Conservation (phyloP, 1,140 invertebrate species). For the Drosophila ohnishii region DNA sequence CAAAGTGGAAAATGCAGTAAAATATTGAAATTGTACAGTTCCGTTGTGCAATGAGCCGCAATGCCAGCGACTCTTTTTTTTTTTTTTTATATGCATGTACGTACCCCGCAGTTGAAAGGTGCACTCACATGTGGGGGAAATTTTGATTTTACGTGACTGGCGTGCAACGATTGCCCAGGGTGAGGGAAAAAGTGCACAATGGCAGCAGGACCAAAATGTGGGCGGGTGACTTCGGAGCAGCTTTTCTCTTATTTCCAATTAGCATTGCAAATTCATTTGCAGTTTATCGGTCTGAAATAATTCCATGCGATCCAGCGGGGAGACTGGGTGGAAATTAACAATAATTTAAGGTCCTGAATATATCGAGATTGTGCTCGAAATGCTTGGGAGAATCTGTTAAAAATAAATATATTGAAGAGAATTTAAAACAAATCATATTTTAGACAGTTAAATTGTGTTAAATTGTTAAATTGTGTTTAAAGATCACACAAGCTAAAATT, state of each 20-base stretch:
- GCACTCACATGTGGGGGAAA: conserved; percentile 40
- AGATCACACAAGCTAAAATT: too few species aligned
- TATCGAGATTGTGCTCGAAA: not conserved
- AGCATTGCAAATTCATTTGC: conserved; percentile 43
- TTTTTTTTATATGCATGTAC: conserved; percentile 4
- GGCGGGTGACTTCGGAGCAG: conserved; percentile 35
- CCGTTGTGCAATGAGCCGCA: conserved; percentile 66
- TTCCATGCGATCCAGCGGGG: conserved; percentile 1
- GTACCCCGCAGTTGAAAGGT: conserved; percentile 44
- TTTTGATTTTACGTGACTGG: conserved; percentile 72
- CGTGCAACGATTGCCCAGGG: conserved; percentile 37
- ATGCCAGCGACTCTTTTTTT: conserved; percentile 30
- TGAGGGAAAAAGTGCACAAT: conserved; percentile 2
- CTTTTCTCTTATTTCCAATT: conserved; percentile 46
- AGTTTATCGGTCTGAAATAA: conserved; percentile 34
- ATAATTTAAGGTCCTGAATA: conserved; percentile 14
- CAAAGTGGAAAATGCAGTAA: conserved; percentile 73
- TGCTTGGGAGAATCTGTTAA: not conserved
- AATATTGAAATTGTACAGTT: conserved; percentile 76
- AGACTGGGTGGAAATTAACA: conserved; percentile 5
- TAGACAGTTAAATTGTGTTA: too few species aligned
- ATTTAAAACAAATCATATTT: too few species aligned
- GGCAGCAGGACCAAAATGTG: conserved; percentile 10
- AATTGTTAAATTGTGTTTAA: too few species aligned
- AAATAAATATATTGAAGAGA: not conserved